Evolutionary conservation across 1,140 invertebrate genomes (phyloP).

Genomic region (Manduca sexta): DNA sequence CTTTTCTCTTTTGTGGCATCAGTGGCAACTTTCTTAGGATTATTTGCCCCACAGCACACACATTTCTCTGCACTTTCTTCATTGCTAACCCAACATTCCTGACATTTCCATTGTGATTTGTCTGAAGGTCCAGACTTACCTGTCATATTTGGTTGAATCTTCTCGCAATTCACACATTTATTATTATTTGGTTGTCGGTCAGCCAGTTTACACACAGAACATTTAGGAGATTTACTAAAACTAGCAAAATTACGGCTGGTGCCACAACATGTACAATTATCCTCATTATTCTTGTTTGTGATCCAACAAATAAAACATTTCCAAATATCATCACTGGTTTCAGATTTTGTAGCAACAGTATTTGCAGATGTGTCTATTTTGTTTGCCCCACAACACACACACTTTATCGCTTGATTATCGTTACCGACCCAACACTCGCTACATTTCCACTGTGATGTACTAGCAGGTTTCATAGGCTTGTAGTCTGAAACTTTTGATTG

Average conservation of each 20-base stretch:
- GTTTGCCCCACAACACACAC: slow-evolving; percentile 76
- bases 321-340: no score
- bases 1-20: slow-evolving; percentile 66
- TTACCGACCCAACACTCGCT: slow-evolving; percentile 78
- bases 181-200: slow-evolving; percentile 9
- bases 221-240: slow-evolving; percentile 1
- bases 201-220: slow-evolving; percentile 9
- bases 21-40: neutral
- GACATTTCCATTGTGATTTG: slow-evolving; percentile 76
- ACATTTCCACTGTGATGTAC: slow-evolving; percentile 10
- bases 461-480: no score
- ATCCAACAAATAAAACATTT: neutral
- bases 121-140: neutral
- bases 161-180: slow-evolving; percentile 14
- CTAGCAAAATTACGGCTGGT: neutral
- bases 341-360: no score
- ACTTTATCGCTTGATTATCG: slow-evolving; percentile 73
- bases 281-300: slow-evolving; percentile 3
- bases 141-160: neutral
- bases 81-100: slow-evolving; percentile 77
- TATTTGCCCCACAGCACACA: slow-evolving; percentile 73
- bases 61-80: slow-evolving; percentile 73
- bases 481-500: no score
- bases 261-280: slow-evolving; percentile 9
- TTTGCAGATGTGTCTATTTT: slow-evolving; percentile 21